phyloP scores from a whole-genome alignment of 2,888 invertebrate genomes.

The Melolontha melolontha region DNA sequence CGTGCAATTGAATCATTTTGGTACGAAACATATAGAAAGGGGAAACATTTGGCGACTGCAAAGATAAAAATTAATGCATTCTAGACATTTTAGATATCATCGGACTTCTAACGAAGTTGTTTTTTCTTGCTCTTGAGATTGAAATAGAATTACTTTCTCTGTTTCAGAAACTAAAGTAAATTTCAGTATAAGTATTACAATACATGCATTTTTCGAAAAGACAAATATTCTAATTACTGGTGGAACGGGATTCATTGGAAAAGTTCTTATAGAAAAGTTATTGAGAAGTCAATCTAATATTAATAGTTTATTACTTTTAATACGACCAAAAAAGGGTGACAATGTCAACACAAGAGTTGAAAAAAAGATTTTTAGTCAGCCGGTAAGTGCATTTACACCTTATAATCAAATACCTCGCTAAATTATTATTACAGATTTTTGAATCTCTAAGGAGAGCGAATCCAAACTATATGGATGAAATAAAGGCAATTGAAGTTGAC shows the following conservation, averaged over 20 bases:
- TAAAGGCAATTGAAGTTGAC: not conserved
- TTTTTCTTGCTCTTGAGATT: too few relatives aligned
- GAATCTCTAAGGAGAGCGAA: not conserved
- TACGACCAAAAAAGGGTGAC: not conserved
- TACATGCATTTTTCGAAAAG: not conserved
- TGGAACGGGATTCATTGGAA: not conserved
- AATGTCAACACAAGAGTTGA: not conserved
- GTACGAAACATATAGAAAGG: too few relatives aligned
- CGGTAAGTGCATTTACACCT: not conserved
- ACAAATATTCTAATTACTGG: conserved; percentile 1
- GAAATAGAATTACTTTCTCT: too few relatives aligned
- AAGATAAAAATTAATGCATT: too few relatives aligned
- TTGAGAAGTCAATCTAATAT: conserved; percentile 6
- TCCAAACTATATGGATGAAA: not conserved
- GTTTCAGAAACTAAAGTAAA: too few relatives aligned
- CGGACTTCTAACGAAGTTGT: too few relatives aligned
- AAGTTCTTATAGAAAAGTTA: conserved; percentile 4
- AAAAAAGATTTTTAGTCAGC: not conserved
- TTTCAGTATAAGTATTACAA: not conserved
- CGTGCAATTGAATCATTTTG: too few relatives aligned
- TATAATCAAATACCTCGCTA: not conserved
- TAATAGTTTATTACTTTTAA: not conserved
- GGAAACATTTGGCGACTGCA: too few relatives aligned
- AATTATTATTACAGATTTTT: not conserved
- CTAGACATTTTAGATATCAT: too few relatives aligned